phyloP scores from a whole-genome alignment of 2,797 vertebrate species.

The Gadopsis marmoratus region DNA sequence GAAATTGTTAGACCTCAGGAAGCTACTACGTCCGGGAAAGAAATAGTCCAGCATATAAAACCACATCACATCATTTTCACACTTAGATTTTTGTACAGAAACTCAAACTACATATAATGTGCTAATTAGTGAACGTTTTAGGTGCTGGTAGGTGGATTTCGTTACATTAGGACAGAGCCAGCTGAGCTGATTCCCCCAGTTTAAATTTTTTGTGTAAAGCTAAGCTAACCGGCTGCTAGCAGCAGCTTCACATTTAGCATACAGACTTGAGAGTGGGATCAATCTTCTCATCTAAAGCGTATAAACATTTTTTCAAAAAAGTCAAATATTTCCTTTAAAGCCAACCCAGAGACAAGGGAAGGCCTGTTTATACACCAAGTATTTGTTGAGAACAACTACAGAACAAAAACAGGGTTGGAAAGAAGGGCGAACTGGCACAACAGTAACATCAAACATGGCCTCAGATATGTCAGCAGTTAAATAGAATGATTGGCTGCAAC shows the following conservation, averaged over 20 bases:
- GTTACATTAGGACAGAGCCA: not conserved
- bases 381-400: slow-evolving; percentile 4
- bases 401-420: slow-evolving; percentile 3
- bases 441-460: slow-evolving; percentile 7
- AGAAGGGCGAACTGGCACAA: not conserved
- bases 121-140: not conserved
- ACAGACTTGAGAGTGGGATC: not conserved
- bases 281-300: slow-evolving; percentile 8
- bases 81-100: too few relatives aligned
- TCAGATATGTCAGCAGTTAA: slow-evolving; percentile 50
- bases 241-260: not conserved
- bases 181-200: not conserved
- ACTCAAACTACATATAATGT: not conserved
- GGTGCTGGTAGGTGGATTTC: not conserved
- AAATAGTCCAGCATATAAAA: not conserved
- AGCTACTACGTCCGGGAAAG: too few relatives aligned
- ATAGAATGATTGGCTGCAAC: slow-evolving; percentile 12
- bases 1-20: not conserved
- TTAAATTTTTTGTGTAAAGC: not conserved
- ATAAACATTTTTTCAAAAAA: slow-evolving; percentile 13
- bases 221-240: not conserved
- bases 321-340: slow-evolving; percentile 6
- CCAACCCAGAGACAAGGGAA: slow-evolving; percentile 17
- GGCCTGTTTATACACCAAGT: not conserved
- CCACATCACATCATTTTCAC: not conserved